A percentile compares a stretch with the other conserved stretches of the same genome.
Evolutionary conservation across 1,140 invertebrate species (phyloP).

Genomic region (Gonatopus flavifemur): DNA sequence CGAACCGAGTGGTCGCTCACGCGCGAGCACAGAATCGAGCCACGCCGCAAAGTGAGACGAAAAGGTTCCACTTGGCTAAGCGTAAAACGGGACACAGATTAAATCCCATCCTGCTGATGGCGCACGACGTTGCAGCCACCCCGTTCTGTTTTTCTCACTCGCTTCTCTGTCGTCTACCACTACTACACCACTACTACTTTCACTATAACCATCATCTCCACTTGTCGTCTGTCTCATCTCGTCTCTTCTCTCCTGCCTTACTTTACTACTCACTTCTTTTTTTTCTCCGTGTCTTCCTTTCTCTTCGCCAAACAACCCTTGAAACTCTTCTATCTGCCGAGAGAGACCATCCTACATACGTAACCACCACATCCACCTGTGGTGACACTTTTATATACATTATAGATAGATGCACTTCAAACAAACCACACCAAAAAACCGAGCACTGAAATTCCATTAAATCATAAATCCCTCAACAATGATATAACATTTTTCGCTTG

Average conservation of each 20-base stretch:
- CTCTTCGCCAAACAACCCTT: constrained; percentile 35
- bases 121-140: constrained; percentile 36
- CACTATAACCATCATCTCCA: constrained; percentile 8
- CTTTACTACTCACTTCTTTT: constrained; percentile 22
- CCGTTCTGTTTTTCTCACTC: constrained; percentile 3
- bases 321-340: too few relatives aligned
- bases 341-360: too few relatives aligned
- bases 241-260: constrained; percentile 14
- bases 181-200: constrained; percentile 14
- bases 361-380: too few relatives aligned
- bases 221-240: neutral
- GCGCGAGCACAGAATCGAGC: constrained; percentile 54
- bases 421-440: too few relatives aligned
- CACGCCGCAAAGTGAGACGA: constrained; percentile 58
- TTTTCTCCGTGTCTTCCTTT: constrained; percentile 20
- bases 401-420: too few relatives aligned
- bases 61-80: constrained; percentile 60
- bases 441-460: too few relatives aligned
- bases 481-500: too few relatives aligned
- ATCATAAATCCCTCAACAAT: too few relatives aligned
- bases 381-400: too few relatives aligned
- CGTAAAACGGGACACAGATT: constrained; percentile 61
- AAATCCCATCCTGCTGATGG: constrained; percentile 56
- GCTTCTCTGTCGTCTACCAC: constrained; percentile 3
- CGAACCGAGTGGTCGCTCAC: too few relatives aligned